Percentiles rank a stretch among this genome's conserved stretches.
Conservation (phyloP, 2,888 invertebrate species). For the Galerucella calmariensis region DNA sequence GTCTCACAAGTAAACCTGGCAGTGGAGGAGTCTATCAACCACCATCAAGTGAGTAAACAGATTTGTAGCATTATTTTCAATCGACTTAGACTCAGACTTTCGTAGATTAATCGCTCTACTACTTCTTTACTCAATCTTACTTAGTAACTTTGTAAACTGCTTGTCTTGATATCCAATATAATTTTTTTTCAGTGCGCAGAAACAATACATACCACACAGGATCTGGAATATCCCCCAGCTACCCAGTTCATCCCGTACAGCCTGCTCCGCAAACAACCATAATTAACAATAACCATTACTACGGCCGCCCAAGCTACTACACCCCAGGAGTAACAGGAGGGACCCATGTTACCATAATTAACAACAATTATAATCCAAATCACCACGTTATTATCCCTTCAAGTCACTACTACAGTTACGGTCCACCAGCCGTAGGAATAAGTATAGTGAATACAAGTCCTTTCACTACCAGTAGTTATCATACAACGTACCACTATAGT, state of each 20-base stretch:
- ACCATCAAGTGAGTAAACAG: slow-evolving; percentile 13
- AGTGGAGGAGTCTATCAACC: slow-evolving; percentile 15
- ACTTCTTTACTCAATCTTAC: no score
- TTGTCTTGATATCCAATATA: not conserved
- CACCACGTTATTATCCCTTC: slow-evolving; percentile 30
- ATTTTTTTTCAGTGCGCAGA: slow-evolving; percentile 5
- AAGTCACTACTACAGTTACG: slow-evolving; percentile 33
- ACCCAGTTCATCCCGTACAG: slow-evolving; percentile 13
- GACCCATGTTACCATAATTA: slow-evolving; percentile 25
- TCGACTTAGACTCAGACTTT: no score
- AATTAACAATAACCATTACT: slow-evolving; percentile 23
- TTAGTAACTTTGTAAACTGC: no score
- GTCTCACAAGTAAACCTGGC: not conserved
- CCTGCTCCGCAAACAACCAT: not conserved
- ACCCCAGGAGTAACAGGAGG: not conserved
- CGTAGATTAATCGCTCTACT: no score
- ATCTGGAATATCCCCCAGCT: not conserved
- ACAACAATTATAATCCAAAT: slow-evolving; percentile 26
- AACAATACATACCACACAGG: slow-evolving; percentile 21
- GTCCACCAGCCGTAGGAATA: slow-evolving; percentile 41
- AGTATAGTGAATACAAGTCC: slow-evolving; percentile 51
- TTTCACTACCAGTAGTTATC: slow-evolving; percentile 8
- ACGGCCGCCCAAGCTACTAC: slow-evolving; percentile 18
- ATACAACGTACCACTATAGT: slow-evolving; percentile 52
- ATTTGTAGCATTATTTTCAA: no score